Evolutionary conservation across 2,113 vertebrate genomes (phyloP).

Genomic region (Eublepharis macularius): DNA sequence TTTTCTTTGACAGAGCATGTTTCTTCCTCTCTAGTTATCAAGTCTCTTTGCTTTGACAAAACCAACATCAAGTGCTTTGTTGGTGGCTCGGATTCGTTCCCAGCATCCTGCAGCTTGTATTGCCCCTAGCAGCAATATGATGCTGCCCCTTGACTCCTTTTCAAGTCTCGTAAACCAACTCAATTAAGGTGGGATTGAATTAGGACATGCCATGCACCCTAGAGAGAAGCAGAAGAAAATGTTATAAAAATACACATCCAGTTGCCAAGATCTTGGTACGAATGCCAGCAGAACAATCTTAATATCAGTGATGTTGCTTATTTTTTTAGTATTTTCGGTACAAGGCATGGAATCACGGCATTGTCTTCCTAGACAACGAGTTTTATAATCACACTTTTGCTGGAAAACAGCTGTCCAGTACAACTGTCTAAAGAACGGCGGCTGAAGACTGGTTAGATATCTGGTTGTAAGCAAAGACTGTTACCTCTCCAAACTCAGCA

Average conservation of each 20-base stretch:
- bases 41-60: neutral
- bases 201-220: neutral
- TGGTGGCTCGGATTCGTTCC: neutral
- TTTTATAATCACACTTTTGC: neutral
- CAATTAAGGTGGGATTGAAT: conserved; percentile 14
- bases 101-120: neutral
- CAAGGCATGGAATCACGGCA: neutral
- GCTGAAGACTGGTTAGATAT: too few species aligned
- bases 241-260: conserved; percentile 13
- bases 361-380: neutral
- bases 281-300: conserved; percentile 6
- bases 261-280: neutral
- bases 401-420: too few species aligned
- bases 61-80: neutral
- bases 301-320: neutral
- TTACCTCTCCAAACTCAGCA: too few species aligned
- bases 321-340: neutral
- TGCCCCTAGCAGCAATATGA: neutral
- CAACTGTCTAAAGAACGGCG: too few species aligned
- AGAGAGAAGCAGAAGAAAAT: conserved; percentile 14
- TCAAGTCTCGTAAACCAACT: neutral
- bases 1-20: too few species aligned
- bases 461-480: too few species aligned
- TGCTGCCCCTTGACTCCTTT: neutral
- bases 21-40: neutral